phyloP scores from a whole-genome alignment of 2,113 vertebrate genomes.

The Nyctibius bracteatus region DNA sequence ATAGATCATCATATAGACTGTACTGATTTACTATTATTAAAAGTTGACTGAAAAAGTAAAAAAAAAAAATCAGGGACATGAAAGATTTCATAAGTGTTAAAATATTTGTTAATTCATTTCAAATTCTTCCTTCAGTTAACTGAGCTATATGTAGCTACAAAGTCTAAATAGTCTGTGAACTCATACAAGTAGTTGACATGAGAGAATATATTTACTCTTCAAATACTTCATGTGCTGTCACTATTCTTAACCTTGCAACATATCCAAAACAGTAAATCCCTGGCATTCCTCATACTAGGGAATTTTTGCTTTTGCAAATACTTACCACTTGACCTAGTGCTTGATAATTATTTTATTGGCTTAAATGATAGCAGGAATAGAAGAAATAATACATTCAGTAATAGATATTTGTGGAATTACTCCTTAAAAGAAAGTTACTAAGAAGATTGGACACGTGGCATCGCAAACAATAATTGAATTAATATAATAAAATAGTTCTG shows the following conservation, averaged over 20 bases:
- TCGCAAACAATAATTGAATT: neutral
- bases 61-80: neutral
- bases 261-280: neutral
- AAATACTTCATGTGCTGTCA: neutral
- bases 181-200: neutral
- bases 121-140: neutral
- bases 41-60: neutral
- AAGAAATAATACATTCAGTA: neutral
- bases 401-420: neutral
- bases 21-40: neutral
- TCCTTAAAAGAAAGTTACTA: neutral
- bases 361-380: neutral
- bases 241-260: neutral
- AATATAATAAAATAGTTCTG: neutral
- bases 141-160: neutral
- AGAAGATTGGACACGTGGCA: neutral
- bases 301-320: neutral
- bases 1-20: neutral
- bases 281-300: neutral
- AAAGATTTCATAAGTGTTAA: neutral
- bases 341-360: neutral
- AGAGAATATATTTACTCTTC: neutral
- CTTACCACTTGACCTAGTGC: neutral
- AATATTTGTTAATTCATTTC: neutral
- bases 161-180: neutral